Evolutionary conservation across 2,797 vertebrate species (phyloP), one percentile per base, ranked within the genome.

Genomic region (Peromyscus aztecus): DNA sequence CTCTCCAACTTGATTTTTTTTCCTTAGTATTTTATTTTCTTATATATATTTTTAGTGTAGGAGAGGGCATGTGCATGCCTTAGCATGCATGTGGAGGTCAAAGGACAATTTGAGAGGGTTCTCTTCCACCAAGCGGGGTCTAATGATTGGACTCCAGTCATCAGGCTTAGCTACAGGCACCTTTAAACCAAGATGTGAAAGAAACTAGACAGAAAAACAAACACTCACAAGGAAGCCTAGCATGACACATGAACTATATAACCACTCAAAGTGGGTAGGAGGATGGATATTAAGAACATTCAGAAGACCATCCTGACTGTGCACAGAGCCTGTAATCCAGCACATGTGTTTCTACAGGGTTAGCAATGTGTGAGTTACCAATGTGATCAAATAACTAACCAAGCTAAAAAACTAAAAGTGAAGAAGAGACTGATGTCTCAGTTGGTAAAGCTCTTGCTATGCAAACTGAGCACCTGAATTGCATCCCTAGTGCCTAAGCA

Each of bases 241-340:
- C 6, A 4, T 63, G 14, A 31, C 23, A n/a, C 9, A 52, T 1
- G 52, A 61, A n/a, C 3, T 4, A 4, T 43, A 29, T 0, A 27
- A 24, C 46, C 4, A 5, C 11, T 14, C 17, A 2, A 31, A 2
- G 67, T 29, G 12, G 8, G 59, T 52, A 52, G 14, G 49, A 87
- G n/a, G 5, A 77, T 3, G 49, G 13, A 27, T 6, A 40, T 55
- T 1, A 37, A 84, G 65, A 34, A 61, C 49, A 29, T 52, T 2
- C 0, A 27, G 43, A 37, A 43, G 67, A 52, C 9, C 29, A 8
- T 6, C 1, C 13, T 57, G 85, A 57, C 85, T 43, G 12, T 29
- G 24, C n/a, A 43, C 12, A 63, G 37, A 63, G 2, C 12, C 37
- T 63, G 24, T 63, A 19, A 63, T 61, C 59, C 27, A 63, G 59